Evolutionary conservation across 2,113 vertebrate genomes (phyloP).

Genomic region (Hippoglossus stenolepis): DNA sequence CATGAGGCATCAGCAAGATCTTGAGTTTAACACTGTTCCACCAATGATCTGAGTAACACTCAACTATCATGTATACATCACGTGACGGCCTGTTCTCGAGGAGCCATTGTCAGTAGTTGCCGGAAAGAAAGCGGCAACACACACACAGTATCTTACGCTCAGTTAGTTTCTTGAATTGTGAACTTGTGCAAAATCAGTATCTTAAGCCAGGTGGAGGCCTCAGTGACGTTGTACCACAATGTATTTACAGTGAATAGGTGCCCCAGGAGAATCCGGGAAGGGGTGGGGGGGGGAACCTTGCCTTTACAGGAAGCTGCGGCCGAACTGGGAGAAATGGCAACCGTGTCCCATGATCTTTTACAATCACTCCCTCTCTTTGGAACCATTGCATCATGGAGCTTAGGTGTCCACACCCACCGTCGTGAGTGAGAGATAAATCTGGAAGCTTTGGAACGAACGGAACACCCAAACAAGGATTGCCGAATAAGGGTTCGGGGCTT

Average conservation of each 20-base stretch:
- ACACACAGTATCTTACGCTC: constrained; percentile 27
- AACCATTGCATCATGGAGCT: constrained; percentile 54
- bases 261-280: constrained; percentile 20
- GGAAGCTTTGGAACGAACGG: constrained; percentile 54
- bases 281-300: not conserved
- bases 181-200: constrained; percentile 40
- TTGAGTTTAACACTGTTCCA: constrained; percentile 17
- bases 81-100: constrained; percentile 34
- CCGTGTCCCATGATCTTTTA: constrained; percentile 52
- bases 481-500: constrained; percentile 38
- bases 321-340: constrained; percentile 22
- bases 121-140: constrained; percentile 29
- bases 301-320: constrained; percentile 11
- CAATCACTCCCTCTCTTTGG: constrained; percentile 53
- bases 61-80: constrained; percentile 21
- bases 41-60: constrained; percentile 30
- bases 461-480: constrained; percentile 64
- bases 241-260: constrained; percentile 34
- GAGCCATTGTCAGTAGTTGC: not conserved
- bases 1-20: constrained; percentile 33
- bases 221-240: constrained; percentile 35
- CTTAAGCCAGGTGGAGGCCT: constrained; percentile 28
- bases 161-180: constrained; percentile 29
- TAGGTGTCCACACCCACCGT: constrained; percentile 36
- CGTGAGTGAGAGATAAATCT: constrained; percentile 27